Evolutionary conservation across 2,113 vertebrate species (phyloP), one percentile per base, ranked within the genome.

Genomic region (Pachycephala philippinensis): DNA sequence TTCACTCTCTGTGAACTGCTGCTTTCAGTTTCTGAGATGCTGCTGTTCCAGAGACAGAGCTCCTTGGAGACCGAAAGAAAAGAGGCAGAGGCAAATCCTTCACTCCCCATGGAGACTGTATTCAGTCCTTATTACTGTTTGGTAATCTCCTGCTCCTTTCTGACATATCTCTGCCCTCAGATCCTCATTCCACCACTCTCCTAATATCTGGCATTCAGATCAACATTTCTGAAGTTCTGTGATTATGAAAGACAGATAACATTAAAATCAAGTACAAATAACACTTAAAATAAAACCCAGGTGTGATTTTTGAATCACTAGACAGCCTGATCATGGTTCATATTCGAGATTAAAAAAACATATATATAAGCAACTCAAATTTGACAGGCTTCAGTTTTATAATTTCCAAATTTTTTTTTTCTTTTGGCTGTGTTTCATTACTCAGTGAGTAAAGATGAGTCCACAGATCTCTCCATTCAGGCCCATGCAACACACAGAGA

Each of bases 31-130:
- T 33, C 93, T 78, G 64, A 69, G 79, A 96, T 93, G 94, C 96
- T 96, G 91, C 93, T 95, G 87, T 37, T 89, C 63, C 70, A 93
- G 82, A 92, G 79, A 91, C 94, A 88, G 82, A 94, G 90, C 92
- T 96, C 96, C 95, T 91, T 96, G 96, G 94, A 97, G 87, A 97
- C 93, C 1, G 2, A 93, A 87, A 96, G 84, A 95, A 97, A 96
- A 91, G 94, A 93, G 39, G 59, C 82, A 91, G 50, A 95, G 78
- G 87, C 89, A 82, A 94, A 94, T 76, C 57, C 47, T 93, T 82
- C 84, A 72, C 82, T 93, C 92, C 89, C 87, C 93, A 83, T 54
- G 85, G 87, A 95, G 87, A 94, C 59, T 87, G 57, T 14, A 74
- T 94, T 96, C 66, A 37, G 30, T 54, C 35, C 78, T 77, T 50